A percentile compares a stretch with the other conserved stretches of the same genome.
Evolutionary conservation across 1,140 invertebrate genomes (phyloP).

Genomic region (Steinernema khuongi): DNA sequence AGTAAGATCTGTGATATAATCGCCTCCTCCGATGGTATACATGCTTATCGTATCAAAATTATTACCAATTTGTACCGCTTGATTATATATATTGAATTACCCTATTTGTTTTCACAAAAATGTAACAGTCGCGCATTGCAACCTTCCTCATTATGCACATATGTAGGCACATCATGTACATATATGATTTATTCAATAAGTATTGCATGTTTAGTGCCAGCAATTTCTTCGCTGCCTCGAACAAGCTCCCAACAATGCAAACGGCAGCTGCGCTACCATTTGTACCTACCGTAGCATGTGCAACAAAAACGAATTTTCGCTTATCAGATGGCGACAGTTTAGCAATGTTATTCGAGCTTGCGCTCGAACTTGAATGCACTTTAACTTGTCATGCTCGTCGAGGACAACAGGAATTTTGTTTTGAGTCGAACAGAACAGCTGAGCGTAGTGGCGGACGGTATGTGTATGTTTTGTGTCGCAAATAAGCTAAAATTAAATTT

Average conservation of each 20-base stretch:
- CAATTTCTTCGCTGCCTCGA: too few relatives aligned
- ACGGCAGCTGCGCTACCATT: not conserved
- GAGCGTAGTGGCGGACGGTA: conserved; percentile 22
- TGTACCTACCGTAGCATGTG: not conserved
- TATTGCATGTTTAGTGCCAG: too few relatives aligned
- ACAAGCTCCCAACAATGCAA: not conserved
- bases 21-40: too few relatives aligned
- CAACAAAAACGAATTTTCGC: conserved; percentile 22
- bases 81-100: too few relatives aligned
- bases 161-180: too few relatives aligned
- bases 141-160: too few relatives aligned
- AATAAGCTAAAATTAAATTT: not conserved
- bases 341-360: conserved; percentile 33
- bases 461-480: not conserved
- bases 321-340: conserved; percentile 33
- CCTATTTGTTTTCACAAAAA: too few relatives aligned
- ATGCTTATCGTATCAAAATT: too few relatives aligned
- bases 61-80: too few relatives aligned
- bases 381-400: conserved; percentile 31
- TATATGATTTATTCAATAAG: too few relatives aligned
- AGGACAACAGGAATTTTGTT: conserved; percentile 29
- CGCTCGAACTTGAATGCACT: conserved; percentile 34
- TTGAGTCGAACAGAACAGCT: conserved; percentile 33
- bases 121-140: too few relatives aligned
- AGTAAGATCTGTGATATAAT: too few relatives aligned